Conservation (phyloP, 2,888 invertebrate species). For the Hypselothyrea guttata region DNA sequence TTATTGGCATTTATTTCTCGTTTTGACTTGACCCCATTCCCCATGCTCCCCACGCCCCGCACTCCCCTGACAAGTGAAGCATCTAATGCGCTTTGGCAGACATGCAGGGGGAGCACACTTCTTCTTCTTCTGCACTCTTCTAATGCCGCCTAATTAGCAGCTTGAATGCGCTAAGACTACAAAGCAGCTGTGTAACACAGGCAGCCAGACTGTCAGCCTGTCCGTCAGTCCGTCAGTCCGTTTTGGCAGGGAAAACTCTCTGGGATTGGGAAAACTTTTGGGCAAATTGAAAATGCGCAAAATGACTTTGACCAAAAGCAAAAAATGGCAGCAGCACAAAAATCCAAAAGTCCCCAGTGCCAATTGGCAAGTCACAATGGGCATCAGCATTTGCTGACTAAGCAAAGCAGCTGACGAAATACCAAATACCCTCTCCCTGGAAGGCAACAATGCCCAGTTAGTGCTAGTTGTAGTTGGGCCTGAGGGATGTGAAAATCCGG, state of each 20-base stretch:
- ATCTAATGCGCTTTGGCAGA: conserved; percentile 67
- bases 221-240: conserved; percentile 7
- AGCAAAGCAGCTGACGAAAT: conserved; percentile 49
- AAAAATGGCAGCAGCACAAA: neutral
- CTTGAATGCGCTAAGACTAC: conserved; percentile 77
- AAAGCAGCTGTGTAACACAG: conserved; percentile 59
- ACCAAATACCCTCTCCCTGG: conserved; percentile 35
- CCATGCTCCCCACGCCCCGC: neutral
- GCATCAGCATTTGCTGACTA: conserved; percentile 44
- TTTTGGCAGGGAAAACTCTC: conserved; percentile 44
- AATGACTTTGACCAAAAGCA: conserved; percentile 70
- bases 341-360: conserved; percentile 71
- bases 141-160: conserved; percentile 74
- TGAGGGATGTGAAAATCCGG: conserved; percentile 44
- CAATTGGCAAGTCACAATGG: conserved; percentile 72
- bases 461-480: conserved; percentile 1
- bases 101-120: conserved; percentile 5
- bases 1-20: conserved; percentile 77
- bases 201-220: conserved; percentile 1
- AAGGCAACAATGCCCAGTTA: conserved; percentile 38
- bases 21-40: conserved; percentile 61
- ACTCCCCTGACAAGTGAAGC: conserved; percentile 62
- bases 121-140: conserved; percentile 13
- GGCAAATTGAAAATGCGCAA: conserved; percentile 74
- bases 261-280: conserved; percentile 61